phyloP scores from a whole-genome alignment of 37 sponge, comb jelly and placozoan genomes.

The Oopsacas minuta region DNA sequence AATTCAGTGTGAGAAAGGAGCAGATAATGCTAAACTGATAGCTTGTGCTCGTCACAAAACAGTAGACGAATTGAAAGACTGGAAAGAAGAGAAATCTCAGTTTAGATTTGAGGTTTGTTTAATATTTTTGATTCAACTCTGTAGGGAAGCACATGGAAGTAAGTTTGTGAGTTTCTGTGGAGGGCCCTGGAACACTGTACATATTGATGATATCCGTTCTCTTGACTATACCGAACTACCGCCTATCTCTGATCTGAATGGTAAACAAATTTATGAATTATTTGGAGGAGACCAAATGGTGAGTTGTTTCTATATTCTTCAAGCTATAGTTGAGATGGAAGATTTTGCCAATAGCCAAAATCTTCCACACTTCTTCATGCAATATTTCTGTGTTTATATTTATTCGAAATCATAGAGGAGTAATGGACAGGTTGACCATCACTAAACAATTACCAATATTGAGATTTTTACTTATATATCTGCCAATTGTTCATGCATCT shows the following conservation, averaged over 20 bases:
- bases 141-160: slow-evolving; percentile 22
- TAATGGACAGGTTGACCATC: too few species aligned
- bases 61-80: slow-evolving; percentile 4
- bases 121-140: slow-evolving; percentile 50
- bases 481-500: too few species aligned
- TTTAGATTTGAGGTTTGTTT: slow-evolving; percentile 1
- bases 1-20: neutral
- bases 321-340: too few species aligned
- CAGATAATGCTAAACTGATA: neutral
- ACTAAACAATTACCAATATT: too few species aligned
- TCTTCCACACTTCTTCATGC: too few species aligned
- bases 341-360: too few species aligned
- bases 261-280: neutral
- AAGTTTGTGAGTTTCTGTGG: slow-evolving; percentile 60
- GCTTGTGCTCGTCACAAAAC: slow-evolving; percentile 19
- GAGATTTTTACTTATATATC: too few species aligned
- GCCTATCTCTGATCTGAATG: neutral
- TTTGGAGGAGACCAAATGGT: neutral
- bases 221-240: neutral
- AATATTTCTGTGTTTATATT: too few species aligned
- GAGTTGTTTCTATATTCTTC: too few species aligned
- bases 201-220: slow-evolving; percentile 60
- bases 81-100: neutral
- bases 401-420: too few species aligned
- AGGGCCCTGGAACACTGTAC: slow-evolving; percentile 49